Conservation (phyloP, 2,888 invertebrate species). For the Trissolcus japonicus region DNA sequence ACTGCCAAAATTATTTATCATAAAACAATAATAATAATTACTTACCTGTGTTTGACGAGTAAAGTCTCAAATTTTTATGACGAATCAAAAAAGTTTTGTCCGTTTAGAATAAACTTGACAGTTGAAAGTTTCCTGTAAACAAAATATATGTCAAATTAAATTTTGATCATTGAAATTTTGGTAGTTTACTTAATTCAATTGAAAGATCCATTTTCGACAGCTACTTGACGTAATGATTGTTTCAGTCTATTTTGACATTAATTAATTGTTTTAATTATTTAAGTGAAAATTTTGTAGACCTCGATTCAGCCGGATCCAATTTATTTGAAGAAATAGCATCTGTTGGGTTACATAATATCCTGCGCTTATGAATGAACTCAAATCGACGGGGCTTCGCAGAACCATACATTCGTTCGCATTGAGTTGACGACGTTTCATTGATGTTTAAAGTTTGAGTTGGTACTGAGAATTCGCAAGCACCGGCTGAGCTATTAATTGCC, state of each 20-base stretch:
- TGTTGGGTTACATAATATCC: conserved; percentile 17
- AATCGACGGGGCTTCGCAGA: conserved; percentile 19
- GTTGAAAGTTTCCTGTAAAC: no score
- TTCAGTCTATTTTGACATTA: not conserved
- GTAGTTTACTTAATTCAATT: no score
- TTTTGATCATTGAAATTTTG: no score
- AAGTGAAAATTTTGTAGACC: not conserved
- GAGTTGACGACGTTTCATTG: conserved; percentile 37
- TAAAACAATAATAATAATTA: not conserved
- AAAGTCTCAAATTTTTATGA: no score
- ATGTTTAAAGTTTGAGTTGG: conserved; percentile 25
- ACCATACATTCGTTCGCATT: conserved; percentile 30
- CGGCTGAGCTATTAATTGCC: conserved; percentile 33
- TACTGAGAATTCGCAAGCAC: conserved; percentile 37
- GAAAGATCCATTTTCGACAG: no score
- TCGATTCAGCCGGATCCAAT: conserved; percentile 8
- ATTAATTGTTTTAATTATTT: not conserved
- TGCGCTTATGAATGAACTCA: conserved; percentile 23
- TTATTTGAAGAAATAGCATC: conserved; percentile 3
- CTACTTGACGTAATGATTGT: no score
- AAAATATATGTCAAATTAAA: no score
- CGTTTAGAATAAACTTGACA: not conserved
- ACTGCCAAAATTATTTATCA: no score
- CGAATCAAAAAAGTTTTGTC: not conserved
- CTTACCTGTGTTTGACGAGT: not conserved